Conservation (phyloP, 1,140 invertebrate species). For the Drosophila fuyamai region DNA sequence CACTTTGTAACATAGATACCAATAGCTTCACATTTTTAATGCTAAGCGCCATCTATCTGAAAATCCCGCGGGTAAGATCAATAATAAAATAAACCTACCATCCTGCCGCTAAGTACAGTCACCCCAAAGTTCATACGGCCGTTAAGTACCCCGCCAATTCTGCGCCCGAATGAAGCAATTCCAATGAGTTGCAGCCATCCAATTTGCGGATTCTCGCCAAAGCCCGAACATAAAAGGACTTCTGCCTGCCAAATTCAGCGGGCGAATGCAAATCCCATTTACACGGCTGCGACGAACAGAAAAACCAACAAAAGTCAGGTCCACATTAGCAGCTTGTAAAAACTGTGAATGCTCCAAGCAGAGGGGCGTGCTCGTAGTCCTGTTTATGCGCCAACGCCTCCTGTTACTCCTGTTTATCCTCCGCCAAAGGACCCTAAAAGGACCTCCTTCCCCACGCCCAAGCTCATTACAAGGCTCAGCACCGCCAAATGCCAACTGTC, state of each 20-base stretch:
- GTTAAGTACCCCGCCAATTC: slow-evolving; percentile 18
- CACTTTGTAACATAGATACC: too few relatives aligned
- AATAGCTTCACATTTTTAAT: too few relatives aligned
- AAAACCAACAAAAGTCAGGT: slow-evolving; percentile 13
- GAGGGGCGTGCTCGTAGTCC: slow-evolving; percentile 34
- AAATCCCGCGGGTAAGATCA: background rate
- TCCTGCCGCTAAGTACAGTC: slow-evolving; percentile 16
- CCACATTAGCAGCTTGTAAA: slow-evolving; percentile 78
- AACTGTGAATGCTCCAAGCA: slow-evolving; percentile 51
- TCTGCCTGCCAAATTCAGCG: slow-evolving; percentile 42
- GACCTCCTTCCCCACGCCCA: slow-evolving; percentile 7
- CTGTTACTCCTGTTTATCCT: slow-evolving; percentile 38
- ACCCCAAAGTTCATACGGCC: slow-evolving; percentile 1
- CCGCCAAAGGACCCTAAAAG: background rate
- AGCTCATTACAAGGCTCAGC: slow-evolving; percentile 66
- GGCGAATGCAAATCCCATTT: slow-evolving; percentile 42
- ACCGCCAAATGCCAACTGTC: slow-evolving; percentile 71
- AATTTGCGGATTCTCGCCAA: slow-evolving; percentile 30
- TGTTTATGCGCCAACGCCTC: slow-evolving; percentile 55
- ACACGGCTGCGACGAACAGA: slow-evolving; percentile 2
- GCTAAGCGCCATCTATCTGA: background rate
- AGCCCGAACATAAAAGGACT: slow-evolving; percentile 44
- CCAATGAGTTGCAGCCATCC: slow-evolving; percentile 33
- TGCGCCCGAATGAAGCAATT: slow-evolving; percentile 29
- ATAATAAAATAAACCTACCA: slow-evolving; percentile 13